Evolutionary conservation across 2,113 vertebrate genomes (phyloP).

Genomic region (Phainopepla nitens): DNA sequence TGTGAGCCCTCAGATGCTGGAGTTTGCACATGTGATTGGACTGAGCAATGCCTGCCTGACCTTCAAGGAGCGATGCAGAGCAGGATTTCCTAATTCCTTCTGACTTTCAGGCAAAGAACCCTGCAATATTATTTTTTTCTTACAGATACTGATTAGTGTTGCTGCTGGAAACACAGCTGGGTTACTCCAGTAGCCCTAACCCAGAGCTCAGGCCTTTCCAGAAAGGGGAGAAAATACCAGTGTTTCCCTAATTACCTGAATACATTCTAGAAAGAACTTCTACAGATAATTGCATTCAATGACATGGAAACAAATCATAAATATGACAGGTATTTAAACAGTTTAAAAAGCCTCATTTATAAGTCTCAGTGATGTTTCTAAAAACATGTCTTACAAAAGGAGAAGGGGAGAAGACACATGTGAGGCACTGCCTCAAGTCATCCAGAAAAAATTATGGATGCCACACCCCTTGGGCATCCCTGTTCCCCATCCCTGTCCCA

Average conservation of each 20-base stretch:
- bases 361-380: not conserved
- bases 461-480: not conserved
- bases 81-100: not conserved
- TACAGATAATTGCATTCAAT: not conserved
- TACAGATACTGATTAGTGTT: rapidly evolving
- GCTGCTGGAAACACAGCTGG: not conserved
- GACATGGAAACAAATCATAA: not conserved
- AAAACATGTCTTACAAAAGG: not conserved
- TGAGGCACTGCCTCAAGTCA: not conserved
- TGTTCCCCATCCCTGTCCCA: not conserved
- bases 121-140: not conserved
- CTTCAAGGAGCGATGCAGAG: not conserved
- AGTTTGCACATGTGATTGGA: not conserved
- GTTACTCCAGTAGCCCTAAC: not conserved
- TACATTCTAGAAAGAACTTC: not conserved
- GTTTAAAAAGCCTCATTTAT: not conserved
- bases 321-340: not conserved
- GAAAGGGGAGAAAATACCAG: not conserved
- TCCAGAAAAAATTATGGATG: not conserved
- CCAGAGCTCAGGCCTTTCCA: not conserved
- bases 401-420: not conserved
- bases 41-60: not conserved
- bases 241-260: not conserved
- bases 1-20: not conserved
- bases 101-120: not conserved